phyloP scores from a whole-genome alignment of 2,797 vertebrate species.

The Strix occidentalis region DNA sequence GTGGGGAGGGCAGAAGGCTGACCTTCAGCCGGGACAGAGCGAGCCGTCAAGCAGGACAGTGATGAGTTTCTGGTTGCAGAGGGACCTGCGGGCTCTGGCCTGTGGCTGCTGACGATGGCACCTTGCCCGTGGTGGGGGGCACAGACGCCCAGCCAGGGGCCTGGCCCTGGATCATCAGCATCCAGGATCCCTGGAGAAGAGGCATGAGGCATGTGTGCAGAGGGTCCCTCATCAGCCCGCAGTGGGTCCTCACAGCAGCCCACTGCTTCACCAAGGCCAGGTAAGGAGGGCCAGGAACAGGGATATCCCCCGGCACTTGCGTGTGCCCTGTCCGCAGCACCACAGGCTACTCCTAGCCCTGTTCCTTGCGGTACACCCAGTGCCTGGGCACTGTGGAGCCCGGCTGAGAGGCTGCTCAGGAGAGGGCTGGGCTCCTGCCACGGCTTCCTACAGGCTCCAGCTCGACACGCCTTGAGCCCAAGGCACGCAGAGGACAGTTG shows the following conservation, averaged over 20 bases:
- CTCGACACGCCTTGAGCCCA: accelerated
- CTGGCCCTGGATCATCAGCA: constrained; percentile 68
- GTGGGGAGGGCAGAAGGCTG: neutral
- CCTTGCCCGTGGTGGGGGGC: neutral
- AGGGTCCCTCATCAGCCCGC: no score
- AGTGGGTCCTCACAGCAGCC: no score
- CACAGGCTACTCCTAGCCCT: no score
- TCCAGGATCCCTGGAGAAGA: neutral
- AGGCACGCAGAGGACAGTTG: neutral
- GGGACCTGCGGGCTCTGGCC: constrained; percentile 25
- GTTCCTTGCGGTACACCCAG: no score
- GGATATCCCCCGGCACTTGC: neutral
- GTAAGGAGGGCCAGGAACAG: no score
- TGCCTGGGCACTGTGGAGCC: no score
- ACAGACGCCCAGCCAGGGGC: neutral
- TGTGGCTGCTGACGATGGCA: neutral
- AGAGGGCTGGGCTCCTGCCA: neutral
- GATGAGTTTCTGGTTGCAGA: neutral
- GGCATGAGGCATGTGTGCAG: no score
- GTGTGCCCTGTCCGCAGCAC: no score
- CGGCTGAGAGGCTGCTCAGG: neutral
- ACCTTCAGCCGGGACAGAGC: neutral
- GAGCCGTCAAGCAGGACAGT: neutral
- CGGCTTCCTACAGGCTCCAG: no score
- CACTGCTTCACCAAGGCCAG: no score